Evolutionary conservation across 2,888 invertebrate genomes (phyloP).

Genomic region (Hymenopus coronatus): DNA sequence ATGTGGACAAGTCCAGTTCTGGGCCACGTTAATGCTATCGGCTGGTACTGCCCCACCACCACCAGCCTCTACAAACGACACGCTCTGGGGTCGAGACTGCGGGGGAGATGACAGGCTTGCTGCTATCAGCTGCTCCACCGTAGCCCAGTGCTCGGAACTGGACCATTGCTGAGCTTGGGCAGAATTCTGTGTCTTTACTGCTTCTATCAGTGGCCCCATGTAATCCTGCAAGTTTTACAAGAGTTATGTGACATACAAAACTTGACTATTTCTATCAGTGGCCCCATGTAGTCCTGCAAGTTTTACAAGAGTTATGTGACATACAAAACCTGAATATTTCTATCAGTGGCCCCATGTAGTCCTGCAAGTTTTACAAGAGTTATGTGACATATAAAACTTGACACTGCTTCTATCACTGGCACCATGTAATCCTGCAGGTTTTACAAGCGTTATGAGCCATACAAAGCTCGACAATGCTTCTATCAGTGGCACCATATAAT

Average conservation of each 20-base stretch:
- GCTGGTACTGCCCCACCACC: background rate
- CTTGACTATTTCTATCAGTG: constrained; percentile 32
- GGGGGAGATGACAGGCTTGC: constrained; percentile 49
- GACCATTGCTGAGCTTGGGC: constrained; percentile 76
- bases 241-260: no score
- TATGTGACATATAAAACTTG: no score
- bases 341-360: no score
- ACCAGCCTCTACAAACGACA: constrained; percentile 24
- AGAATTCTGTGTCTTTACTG: constrained; percentile 68
- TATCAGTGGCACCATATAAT: constrained; percentile 42
- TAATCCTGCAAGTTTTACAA: constrained; percentile 52
- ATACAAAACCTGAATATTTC: no score
- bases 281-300: no score
- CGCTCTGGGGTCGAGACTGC: constrained; percentile 34
- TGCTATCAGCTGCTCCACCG: constrained; percentile 73
- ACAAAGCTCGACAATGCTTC: no score
- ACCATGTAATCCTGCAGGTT: no score
- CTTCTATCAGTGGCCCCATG: constrained; percentile 73
- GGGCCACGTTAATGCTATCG: background rate
- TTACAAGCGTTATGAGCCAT: no score
- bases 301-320: no score
- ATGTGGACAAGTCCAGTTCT: constrained; percentile 82
- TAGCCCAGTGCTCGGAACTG: constrained; percentile 79
- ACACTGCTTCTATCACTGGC: no score
- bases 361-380: no score